Percentiles rank a stretch among this genome's conserved stretches.
Conservation (phyloP, 2,888 invertebrate species). For the Agonum fuliginosum region DNA sequence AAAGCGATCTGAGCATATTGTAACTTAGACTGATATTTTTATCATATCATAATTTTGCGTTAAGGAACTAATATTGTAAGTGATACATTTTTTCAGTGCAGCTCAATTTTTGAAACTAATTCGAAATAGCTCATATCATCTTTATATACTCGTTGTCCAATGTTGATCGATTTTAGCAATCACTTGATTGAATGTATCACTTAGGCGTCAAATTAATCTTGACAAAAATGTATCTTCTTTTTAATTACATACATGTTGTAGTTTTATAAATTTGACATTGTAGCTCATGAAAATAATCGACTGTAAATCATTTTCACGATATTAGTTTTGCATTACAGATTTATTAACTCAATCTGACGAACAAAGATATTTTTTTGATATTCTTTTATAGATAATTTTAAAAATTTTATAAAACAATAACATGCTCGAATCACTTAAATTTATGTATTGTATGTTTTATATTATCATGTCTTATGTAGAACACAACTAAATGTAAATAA, state of each 20-base stretch:
- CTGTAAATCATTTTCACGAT: too few relatives aligned
- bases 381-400: conserved; percentile 1
- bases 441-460: conserved; percentile 58
- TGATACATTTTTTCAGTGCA: conserved; percentile 39
- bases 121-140: conserved; percentile 52
- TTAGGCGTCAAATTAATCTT: neutral
- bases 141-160: conserved; percentile 38
- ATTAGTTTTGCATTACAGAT: too few relatives aligned
- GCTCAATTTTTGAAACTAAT: conserved; percentile 28
- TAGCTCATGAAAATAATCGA: neutral
- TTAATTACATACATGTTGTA: conserved; percentile 36
- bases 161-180: neutral
- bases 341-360: too few relatives aligned
- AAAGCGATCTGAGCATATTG: conserved; percentile 48
- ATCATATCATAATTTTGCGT: conserved; percentile 55
- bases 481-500: conserved; percentile 59
- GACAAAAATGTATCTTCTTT: conserved; percentile 9
- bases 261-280: conserved; percentile 6
- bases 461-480: conserved; percentile 59
- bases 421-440: conserved; percentile 55
- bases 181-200: conserved; percentile 36
- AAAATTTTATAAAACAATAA: conserved; percentile 52
- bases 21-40: conserved; percentile 60
- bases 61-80: conserved; percentile 26
- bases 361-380: too few relatives aligned